Evolutionary conservation across 2,888 invertebrate species (phyloP), one percentile per base, ranked within the genome.

Genomic region (Neoscelio sp.): DNA sequence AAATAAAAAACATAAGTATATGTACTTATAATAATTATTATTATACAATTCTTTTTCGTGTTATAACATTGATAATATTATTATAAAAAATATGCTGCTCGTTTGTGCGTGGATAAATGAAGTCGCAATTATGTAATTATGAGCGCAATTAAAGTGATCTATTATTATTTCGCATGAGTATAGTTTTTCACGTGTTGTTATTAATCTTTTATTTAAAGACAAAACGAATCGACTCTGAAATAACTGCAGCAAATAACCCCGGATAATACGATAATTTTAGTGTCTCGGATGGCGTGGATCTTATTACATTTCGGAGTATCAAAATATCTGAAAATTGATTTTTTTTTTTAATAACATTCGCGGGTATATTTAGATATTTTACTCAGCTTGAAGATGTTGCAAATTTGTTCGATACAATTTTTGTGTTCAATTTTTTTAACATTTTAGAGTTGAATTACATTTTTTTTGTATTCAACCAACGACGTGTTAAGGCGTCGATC

Each of bases 251-350:
- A 56, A 67, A 67, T 54, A 67, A 46, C 38, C 18, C 12, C 56
- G 56, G 56, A 68, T 56, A 56, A 56, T 56, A 68, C 38, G 56
- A 48, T 58, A 68, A 58, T 56, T 58, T 68, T 46, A 35, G 44
- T 35, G 26, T 38, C 67, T 17, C 67, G 38, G 56, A 67, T 56
- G 67, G 44, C 35, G 10, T 12, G 13, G 44, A 54, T 67, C 44
- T 5, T 8, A 15, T 67, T 67, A 67, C 54, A 67, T 33, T 67
- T 6, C 44, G 10, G n/a, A 54, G 54, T 54, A 67, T 67, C 54
- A 54, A 67, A 67, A 67, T 67, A 67, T 67, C 67, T 35, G 8
- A 23, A 46, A 54, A 67, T 67, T 7, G 67, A 54, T 67, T 54
- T 44, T 18, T 46, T 46, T 20, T 26, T 20, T 30, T 42, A 52